Conservation (phyloP, 2,797 vertebrate genomes). For the Scleropages formosus region DNA sequence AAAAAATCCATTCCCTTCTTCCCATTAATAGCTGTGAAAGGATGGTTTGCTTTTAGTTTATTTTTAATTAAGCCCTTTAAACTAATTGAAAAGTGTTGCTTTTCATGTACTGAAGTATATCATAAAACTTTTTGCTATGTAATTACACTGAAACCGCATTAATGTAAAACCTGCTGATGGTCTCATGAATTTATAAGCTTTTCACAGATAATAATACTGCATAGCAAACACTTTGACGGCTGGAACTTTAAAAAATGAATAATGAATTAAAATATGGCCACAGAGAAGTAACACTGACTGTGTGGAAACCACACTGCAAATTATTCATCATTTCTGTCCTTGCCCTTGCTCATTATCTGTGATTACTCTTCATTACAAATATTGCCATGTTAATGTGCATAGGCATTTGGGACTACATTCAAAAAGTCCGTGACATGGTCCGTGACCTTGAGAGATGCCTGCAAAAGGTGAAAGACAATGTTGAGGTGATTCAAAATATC, state of each 20-base stretch:
- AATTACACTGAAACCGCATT: not conserved
- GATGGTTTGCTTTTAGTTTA: too few relatives aligned
- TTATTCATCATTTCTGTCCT: not conserved
- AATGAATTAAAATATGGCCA: not conserved
- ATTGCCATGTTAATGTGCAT: constrained; percentile 22
- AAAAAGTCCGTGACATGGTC: constrained; percentile 63
- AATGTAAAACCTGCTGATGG: too few relatives aligned
- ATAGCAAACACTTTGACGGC: too few relatives aligned
- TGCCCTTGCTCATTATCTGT: constrained; percentile 14
- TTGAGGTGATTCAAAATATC: constrained; percentile 77
- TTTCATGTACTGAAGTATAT: constrained; percentile 1
- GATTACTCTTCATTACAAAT: constrained; percentile 19
- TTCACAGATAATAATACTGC: too few relatives aligned
- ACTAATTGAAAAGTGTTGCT: constrained; percentile 8
- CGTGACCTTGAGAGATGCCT: constrained; percentile 76
- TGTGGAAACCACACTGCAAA: not conserved
- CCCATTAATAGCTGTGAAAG: too few relatives aligned
- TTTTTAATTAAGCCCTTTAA: not conserved
- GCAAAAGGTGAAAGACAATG: constrained; percentile 80
- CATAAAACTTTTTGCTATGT: not conserved
- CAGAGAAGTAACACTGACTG: not conserved
- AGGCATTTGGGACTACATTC: constrained; percentile 83
- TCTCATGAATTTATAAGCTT: too few relatives aligned
- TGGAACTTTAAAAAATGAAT: not conserved
- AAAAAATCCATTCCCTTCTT: not conserved